Evolutionary conservation across 2,888 invertebrate genomes (phyloP).

Genomic region (Beris morrisii): DNA sequence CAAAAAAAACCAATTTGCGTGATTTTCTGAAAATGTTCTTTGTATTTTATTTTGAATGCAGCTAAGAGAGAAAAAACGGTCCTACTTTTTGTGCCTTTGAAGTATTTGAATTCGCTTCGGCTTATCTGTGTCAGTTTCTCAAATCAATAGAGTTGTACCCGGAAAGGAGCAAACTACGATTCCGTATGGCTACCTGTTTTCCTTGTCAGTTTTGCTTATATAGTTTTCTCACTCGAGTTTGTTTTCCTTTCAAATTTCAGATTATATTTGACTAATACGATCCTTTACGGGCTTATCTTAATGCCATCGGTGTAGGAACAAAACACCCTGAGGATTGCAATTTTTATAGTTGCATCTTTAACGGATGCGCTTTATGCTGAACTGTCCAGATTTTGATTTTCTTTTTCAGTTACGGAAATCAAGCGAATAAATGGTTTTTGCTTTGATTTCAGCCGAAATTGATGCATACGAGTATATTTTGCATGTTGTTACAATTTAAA

Average conservation of each 20-base stretch:
- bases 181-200: conserved; percentile 19
- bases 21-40: conserved; percentile 22
- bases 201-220: too few species aligned
- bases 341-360: conserved; percentile 21
- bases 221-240: conserved; percentile 4
- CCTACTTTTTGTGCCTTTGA: conserved; percentile 11
- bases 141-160: conserved; percentile 26
- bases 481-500: too few species aligned
- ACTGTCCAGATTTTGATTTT: conserved; percentile 18
- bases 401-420: conserved; percentile 30
- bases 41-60: conserved; percentile 1
- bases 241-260: conserved; percentile 25
- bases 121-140: conserved; percentile 16
- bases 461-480: too few species aligned
- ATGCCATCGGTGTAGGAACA: conserved; percentile 33
- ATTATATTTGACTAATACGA: conserved; percentile 25
- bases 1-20: conserved; percentile 13
- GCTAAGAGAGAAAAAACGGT: not conserved
- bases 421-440: conserved; percentile 24
- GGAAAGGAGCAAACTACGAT: conserved; percentile 15
- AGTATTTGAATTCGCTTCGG: conserved; percentile 14
- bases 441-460: conserved; percentile 24
- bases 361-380: conserved; percentile 23
- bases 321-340: conserved; percentile 26
- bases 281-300: conserved; percentile 30